These are phyloP conservation scores for Antheraea yamamai DNA, from an alignment of 2,888 invertebrate genomes.

Conservation along the genomic window DNA sequence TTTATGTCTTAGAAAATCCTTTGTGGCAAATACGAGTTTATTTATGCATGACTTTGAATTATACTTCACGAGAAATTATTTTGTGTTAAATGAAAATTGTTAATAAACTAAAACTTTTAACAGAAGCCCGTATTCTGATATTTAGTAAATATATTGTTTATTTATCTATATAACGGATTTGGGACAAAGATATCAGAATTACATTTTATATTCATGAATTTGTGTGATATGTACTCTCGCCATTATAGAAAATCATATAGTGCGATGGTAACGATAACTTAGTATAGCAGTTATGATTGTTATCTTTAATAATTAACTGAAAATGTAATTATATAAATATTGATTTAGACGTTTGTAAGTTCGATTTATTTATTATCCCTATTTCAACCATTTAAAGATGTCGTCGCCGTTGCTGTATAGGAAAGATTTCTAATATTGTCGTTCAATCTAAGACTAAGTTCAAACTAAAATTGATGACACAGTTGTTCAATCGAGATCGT, in stretches of 20 bases:
- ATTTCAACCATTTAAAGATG: not conserved
- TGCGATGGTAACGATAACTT: no score
- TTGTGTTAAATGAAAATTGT: not conserved
- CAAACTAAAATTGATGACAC: slow-evolving; percentile 13
- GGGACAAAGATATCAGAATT: no score
- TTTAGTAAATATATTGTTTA: not conserved
- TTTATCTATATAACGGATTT: no score
- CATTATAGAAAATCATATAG: no score
- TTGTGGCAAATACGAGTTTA: slow-evolving; percentile 21
- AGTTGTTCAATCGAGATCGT: slow-evolving; percentile 12
- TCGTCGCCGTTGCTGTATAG: not conserved
- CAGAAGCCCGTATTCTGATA: not conserved
- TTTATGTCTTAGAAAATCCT: slow-evolving; percentile 41
- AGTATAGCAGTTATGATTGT: no score
- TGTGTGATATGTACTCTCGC: no score
- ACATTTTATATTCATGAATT: no score
- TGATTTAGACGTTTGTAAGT: not conserved
- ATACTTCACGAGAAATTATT: not conserved
- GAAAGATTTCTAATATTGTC: slow-evolving; percentile 13
- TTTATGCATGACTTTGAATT: not conserved
- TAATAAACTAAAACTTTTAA: not conserved
- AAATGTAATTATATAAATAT: not conserved
- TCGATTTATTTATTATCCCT: not conserved
- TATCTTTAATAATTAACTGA: no score
- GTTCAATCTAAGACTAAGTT: slow-evolving; percentile 23